These are phyloP conservation scores for Bovichtus diacanthus DNA, from an alignment of 2,797 vertebrate genomes.

Conservation along the genomic window DNA sequence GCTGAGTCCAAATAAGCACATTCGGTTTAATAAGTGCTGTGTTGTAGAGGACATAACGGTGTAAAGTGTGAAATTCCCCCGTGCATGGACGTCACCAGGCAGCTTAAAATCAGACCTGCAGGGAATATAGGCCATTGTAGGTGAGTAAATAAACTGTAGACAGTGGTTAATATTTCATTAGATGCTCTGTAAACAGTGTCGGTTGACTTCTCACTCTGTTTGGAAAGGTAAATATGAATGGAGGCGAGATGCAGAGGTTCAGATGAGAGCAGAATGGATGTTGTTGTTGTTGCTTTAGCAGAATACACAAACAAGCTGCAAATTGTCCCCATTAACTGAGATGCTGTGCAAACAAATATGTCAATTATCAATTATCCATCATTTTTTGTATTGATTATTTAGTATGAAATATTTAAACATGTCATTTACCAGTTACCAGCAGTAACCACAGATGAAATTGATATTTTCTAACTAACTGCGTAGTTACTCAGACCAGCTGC, in stretches of 20 bases:
- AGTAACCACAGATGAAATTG: neutral
- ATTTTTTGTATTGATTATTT: neutral
- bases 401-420: neutral
- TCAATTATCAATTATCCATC: neutral
- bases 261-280: constrained; percentile 1
- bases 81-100: neutral
- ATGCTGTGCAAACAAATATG: neutral
- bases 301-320: neutral
- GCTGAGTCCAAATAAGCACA: constrained; percentile 46
- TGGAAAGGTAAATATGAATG: neutral
- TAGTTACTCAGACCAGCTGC: neutral
- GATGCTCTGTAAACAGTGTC: constrained; percentile 25
- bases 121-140: constrained; percentile 22
- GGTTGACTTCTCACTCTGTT: constrained; percentile 2
- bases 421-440: neutral
- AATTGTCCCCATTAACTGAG: constrained; percentile 13
- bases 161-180: constrained; percentile 72
- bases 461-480: neutral
- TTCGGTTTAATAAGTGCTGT: constrained; percentile 18
- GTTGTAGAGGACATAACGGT: neutral
- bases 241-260: neutral
- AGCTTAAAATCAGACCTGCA: constrained; percentile 4
- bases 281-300: constrained; percentile 4
- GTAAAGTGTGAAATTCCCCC: constrained; percentile 26
- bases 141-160: constrained; percentile 55